Base-by-base conservation (phyloP, 2,113 vertebrate species). In the Gopherus evgoodei region DNA sequence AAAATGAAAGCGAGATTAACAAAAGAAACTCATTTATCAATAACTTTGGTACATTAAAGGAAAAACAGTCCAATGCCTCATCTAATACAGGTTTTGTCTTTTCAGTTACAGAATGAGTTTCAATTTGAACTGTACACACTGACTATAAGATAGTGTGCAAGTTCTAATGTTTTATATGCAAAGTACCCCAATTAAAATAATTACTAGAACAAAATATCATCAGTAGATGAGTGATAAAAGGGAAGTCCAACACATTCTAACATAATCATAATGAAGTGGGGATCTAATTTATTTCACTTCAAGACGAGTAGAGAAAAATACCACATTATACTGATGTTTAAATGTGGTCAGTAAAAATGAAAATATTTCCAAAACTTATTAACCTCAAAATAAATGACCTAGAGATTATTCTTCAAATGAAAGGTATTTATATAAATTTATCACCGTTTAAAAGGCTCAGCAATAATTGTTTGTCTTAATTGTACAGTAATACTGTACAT, bases 271-370 rank as follows among this genome's bases (percentile, higher is more conserved):
- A 29, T 22, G 69, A n/a, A 79, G 69, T 25, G 24, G 22, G 27
- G n/a, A 75, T 57, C 24, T 49, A 2, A 79, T 42, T 38, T 47
- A 21, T n/a, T 57, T 72, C 35, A 31, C 0, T 83, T 59, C 21
- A 31, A 29, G 19, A 57, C 5, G 56, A 35, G 24, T 5, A 24
- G 13, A 62, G 56, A 8, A 21, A 44, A 78, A 17, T 8, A 53
- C 31, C 4, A 42, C 27, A 38, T 52, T 21, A 10, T 2, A 5
- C 6, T 54, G 9, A 53, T 21, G 25, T 11, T 50, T 69, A 52
- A 50, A 72, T 35, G 1, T 2, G 1, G 22, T 4, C 7, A 27
- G 17, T 12, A 11, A 13, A 29, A 47, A 12, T 1, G 8, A 16
- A 78, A 83, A 59, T 4, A 53, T 19, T 21, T 42, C 29, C 80